Evolutionary conservation across 1,140 invertebrate genomes (phyloP), one percentile per base, ranked within the genome.

Genomic region (Meloidogyne hapla): DNA sequence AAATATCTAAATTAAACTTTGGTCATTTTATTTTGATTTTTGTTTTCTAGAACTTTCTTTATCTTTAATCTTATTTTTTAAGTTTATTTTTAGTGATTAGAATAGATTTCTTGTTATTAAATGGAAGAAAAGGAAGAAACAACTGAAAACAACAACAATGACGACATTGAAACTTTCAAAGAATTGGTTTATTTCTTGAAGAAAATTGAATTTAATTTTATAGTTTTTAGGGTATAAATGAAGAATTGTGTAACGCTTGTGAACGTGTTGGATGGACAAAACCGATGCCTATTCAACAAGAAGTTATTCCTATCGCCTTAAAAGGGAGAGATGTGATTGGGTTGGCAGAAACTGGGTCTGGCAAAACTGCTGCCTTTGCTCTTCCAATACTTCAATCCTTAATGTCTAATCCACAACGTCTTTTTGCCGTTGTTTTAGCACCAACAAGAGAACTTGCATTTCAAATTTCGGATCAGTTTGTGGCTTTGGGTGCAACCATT

Each of bases 401-500:
- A 23, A 80, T 83, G 15, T 83, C 87, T 21, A 56, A 62, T 74
- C 85, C 85, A 12, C 69, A 79, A 13, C 63, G 75, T n/a, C 48
- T 80, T 25, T 86, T 74, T 74, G 84, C 86, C 6, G 69, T 86
- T 2, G 67, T 86, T 21, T 68, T 86, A 15, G 83, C 85, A 2
- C 85, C 85, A 12, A 86, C 85, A 3, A 48, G 85, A 45, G 86
- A 87, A 76, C 61, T 87, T 13, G 86, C 83, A 18, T 84, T 82
- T 33, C 86, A 86, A 77, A 86, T 86, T 65, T 80, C 80, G n/a
- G 85, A 86, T 61, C 85, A 86, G 73, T 87, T 86, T 65, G 63
- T 62, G 21, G 85, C 81, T 25, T 65, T 86, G 0, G 85, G 85
- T 12, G 74, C 82, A 21, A 72, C 85, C 15, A 81, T 86, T 45